These are phyloP conservation scores for Phrynocephalus guinanensis DNA, from an alignment of 2,797 vertebrate species.

Conservation along the genomic window DNA sequence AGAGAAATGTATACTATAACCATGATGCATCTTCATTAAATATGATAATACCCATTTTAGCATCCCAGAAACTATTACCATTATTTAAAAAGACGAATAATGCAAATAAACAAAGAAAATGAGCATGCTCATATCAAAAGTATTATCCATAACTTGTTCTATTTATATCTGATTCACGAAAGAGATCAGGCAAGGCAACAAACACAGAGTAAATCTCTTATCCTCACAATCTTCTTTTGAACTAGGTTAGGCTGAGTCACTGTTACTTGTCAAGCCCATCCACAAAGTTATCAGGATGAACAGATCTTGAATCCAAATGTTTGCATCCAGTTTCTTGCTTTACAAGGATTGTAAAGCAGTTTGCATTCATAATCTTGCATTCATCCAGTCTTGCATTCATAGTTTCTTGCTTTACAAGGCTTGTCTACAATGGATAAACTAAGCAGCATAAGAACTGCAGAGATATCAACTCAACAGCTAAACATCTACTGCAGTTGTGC, in stretches of 20 bases:
- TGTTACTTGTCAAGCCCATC: neutral
- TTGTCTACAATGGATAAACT: neutral
- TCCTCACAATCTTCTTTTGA: neutral
- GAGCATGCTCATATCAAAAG: neutral
- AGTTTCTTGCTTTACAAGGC: too few relatives aligned
- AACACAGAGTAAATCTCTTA: neutral
- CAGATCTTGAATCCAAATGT: too few relatives aligned
- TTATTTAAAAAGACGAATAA: neutral
- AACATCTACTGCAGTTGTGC: neutral
- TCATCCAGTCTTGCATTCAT: too few relatives aligned
- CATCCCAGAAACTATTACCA: too few relatives aligned
- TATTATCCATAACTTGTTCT: neutral
- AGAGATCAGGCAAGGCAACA: neutral
- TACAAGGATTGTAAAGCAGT: too few relatives aligned
- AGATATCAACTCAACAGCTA: neutral
- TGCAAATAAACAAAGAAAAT: neutral
- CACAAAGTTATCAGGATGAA: neutral
- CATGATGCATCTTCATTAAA: too few relatives aligned
- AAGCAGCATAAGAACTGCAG: neutral
- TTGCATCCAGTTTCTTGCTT: too few relatives aligned
- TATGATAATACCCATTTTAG: too few relatives aligned
- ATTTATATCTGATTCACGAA: neutral
- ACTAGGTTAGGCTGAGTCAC: neutral
- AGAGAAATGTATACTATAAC: too few relatives aligned
- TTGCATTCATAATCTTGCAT: too few relatives aligned